phyloP scores from a whole-genome alignment of 2,888 invertebrate species.

The Pemphredon lugubris region DNA sequence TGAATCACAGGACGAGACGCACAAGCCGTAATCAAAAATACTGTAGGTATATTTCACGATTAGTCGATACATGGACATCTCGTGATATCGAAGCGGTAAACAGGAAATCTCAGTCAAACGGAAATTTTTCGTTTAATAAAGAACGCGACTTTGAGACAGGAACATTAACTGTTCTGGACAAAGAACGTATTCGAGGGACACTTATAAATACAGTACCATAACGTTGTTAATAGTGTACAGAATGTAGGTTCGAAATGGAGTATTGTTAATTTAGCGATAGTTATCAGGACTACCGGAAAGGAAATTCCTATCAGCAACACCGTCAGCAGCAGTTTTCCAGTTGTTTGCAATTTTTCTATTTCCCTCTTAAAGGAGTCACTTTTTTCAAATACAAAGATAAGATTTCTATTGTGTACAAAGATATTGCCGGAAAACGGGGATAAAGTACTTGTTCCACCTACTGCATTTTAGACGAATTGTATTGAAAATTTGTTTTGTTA shows the following conservation, averaged over 20 bases:
- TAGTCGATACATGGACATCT: not conserved
- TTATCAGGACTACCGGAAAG: no score
- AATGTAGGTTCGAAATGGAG: conserved; percentile 11
- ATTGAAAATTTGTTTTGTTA: no score
- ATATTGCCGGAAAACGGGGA: no score
- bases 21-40: conserved; percentile 18
- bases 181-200: conserved; percentile 14
- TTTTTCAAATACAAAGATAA: no score
- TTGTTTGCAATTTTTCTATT: no score
- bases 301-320: no score
- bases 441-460: no score
- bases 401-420: no score
- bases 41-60: not conserved
- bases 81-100: not conserved
- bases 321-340: no score
- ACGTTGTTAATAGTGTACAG: conserved; percentile 55
- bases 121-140: conserved; percentile 3
- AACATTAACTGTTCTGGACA: conserved; percentile 27
- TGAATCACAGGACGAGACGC: conserved; percentile 52
- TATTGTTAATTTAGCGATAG: conserved; percentile 22
- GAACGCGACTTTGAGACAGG: conserved; percentile 7
- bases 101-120: not conserved
- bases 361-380: no score
- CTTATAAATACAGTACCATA: conserved; percentile 14
- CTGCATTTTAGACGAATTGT: no score